These are phyloP conservation scores for Morone chrysops DNA, from an alignment of 2,113 vertebrate species.

Conservation along the genomic window DNA sequence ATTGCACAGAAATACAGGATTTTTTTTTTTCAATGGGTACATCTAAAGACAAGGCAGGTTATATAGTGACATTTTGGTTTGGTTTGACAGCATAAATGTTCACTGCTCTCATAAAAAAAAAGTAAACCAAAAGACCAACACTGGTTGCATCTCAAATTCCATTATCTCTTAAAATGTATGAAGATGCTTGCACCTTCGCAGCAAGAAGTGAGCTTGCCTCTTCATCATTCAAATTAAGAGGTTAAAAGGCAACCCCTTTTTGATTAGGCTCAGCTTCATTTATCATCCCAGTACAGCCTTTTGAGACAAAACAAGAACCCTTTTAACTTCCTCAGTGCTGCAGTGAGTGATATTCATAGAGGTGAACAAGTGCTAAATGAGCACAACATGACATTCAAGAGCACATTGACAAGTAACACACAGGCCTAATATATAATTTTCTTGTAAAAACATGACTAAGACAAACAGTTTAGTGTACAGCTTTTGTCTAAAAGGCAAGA, in stretches of 20 bases:
- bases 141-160: conserved; percentile 31
- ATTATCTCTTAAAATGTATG: conserved; percentile 28
- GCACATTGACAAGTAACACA: conserved; percentile 71
- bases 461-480: conserved; percentile 65
- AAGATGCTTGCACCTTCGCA: conserved; percentile 36
- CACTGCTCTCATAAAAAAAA: conserved; percentile 42
- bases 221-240: conserved; percentile 48
- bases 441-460: conserved; percentile 68
- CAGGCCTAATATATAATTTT: conserved; percentile 54
- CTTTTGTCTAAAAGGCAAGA: conserved; percentile 70
- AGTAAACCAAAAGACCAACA: conserved; percentile 34
- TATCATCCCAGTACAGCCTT: conserved; percentile 25
- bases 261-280: conserved; percentile 58
- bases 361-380: conserved; percentile 68
- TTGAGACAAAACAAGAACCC: conserved; percentile 24
- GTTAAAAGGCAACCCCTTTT: conserved; percentile 44
- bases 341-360: conserved; percentile 53
- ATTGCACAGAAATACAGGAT: conserved; percentile 75
- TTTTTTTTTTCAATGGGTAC: conserved; percentile 40
- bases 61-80: conserved; percentile 71
- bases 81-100: conserved; percentile 73
- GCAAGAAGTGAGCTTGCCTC: conserved; percentile 23
- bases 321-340: conserved; percentile 51
- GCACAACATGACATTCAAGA: conserved; percentile 72
- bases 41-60: conserved; percentile 68